Conservation (phyloP, 2,797 vertebrate species). For the Hyperoplus lanceolatus region DNA sequence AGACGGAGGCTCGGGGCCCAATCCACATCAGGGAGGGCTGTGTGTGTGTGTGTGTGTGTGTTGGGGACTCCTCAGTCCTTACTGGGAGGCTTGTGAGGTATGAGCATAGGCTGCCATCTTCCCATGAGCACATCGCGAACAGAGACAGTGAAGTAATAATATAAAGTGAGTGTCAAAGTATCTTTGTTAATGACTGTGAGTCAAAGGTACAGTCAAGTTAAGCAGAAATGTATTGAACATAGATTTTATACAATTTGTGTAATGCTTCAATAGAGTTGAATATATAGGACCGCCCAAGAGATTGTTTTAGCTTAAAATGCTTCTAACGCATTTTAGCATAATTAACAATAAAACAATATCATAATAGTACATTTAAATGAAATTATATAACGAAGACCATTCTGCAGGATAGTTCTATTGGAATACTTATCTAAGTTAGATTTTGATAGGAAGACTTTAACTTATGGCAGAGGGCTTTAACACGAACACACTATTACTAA, state of each 20-base stretch:
- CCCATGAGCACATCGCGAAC: conserved; percentile 7
- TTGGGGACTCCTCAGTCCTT: conserved; percentile 5
- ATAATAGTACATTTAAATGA: not conserved
- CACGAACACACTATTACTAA: too few relatives aligned
- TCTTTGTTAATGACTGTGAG: too few relatives aligned
- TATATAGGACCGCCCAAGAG: too few relatives aligned
- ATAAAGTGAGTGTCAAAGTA: too few relatives aligned
- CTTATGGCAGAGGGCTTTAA: too few relatives aligned
- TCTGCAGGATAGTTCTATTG: not conserved
- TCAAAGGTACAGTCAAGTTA: too few relatives aligned
- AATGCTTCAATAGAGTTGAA: too few relatives aligned
- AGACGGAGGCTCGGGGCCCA: conserved; percentile 83
- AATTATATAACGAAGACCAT: too few relatives aligned
- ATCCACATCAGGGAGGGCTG: conserved; percentile 83
- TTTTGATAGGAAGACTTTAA: not conserved
- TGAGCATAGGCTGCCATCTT: conserved; percentile 33
- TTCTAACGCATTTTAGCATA: not conserved
- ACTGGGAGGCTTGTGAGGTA: not conserved
- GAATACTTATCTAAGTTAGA: not conserved
- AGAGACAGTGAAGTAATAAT: too few relatives aligned
- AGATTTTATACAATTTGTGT: too few relatives aligned
- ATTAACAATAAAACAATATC: not conserved
- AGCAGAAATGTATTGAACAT: too few relatives aligned
- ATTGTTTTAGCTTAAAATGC: not conserved
- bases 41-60: conserved; percentile 27